Evolutionary conservation across 1,140 invertebrate species (phyloP).

Genomic region (Atta colombica): DNA sequence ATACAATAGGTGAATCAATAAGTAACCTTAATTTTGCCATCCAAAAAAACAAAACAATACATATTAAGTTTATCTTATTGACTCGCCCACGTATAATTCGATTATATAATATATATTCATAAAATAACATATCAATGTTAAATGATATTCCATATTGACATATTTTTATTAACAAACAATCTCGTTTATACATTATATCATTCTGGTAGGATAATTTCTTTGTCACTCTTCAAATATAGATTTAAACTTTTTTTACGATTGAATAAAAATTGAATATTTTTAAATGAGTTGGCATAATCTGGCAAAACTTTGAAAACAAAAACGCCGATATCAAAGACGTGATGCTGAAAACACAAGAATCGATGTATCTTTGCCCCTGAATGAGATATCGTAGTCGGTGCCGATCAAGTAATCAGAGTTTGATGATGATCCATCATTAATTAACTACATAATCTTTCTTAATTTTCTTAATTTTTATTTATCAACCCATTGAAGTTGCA

Average conservation of each 20-base stretch:
- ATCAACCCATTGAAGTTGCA: background rate
- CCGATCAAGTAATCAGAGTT: background rate
- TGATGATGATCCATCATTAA: background rate
- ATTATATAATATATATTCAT: background rate
- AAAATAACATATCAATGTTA: conserved; percentile 2
- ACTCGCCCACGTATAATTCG: background rate
- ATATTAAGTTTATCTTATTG: background rate
- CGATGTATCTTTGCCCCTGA: conserved; percentile 30
- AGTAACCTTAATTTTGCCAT: no score
- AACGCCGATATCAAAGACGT: conserved; percentile 3
- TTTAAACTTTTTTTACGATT: background rate
- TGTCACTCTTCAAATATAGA: background rate
- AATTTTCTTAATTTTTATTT: conserved; percentile 19
- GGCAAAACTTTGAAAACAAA: conserved; percentile 2
- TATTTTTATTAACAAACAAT: background rate
- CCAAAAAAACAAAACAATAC: no score
- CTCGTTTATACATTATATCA: background rate
- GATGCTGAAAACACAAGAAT: background rate
- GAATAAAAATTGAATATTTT: background rate
- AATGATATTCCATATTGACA: background rate
- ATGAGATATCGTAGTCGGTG: conserved; percentile 21
- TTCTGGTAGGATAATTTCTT: background rate
- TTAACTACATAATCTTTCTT: background rate
- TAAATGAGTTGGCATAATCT: background rate
- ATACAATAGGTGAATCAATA: no score